Percentiles rank a stretch among this genome's conserved stretches.
Evolutionary conservation across 2,113 vertebrate genomes (phyloP).

Genomic region (Ramphastos sulfuratus): DNA sequence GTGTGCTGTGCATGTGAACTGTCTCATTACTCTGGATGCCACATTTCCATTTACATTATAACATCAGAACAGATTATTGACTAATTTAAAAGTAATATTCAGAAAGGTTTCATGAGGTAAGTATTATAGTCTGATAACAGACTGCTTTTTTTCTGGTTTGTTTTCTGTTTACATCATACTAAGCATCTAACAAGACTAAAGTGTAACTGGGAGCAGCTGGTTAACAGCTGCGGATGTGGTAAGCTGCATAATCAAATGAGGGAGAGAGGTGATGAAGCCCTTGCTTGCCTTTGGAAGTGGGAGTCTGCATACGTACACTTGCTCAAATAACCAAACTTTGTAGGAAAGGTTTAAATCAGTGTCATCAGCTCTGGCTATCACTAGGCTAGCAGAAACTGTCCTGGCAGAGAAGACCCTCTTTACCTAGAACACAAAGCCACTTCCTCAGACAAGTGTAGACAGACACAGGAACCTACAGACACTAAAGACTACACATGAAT

Average conservation of each 20-base stretch:
- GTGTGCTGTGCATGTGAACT: background rate
- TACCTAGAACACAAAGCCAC: background rate
- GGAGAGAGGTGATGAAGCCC: background rate
- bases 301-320: background rate
- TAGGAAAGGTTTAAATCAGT: background rate
- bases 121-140: background rate
- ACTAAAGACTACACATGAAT: background rate
- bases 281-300: background rate
- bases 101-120: background rate
- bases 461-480: background rate
- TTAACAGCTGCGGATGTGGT: background rate
- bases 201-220: background rate
- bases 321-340: background rate
- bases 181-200: background rate
- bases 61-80: background rate
- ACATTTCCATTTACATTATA: background rate
- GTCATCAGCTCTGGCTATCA: background rate
- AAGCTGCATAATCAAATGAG: background rate
- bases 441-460: background rate
- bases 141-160: background rate
- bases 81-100: background rate
- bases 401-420: background rate
- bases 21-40: background rate
- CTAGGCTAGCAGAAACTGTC: background rate
- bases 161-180: background rate